Conservation (phyloP, 2,797 vertebrate species). For the Brotogeris chrysoptera region DNA sequence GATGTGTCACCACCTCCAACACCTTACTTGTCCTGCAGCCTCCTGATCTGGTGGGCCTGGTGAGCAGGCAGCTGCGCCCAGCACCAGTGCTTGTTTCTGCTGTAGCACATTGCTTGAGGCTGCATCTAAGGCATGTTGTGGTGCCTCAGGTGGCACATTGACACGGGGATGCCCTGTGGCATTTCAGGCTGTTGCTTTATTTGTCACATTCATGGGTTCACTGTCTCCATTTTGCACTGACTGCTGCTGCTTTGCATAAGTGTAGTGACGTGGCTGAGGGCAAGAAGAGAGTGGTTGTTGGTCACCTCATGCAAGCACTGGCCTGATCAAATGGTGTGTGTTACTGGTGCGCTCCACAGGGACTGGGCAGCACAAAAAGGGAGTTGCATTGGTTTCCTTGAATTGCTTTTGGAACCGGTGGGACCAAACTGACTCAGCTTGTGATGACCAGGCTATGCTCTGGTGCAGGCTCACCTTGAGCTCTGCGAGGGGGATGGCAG, state of each 20-base stretch:
- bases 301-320: rapidly evolving
- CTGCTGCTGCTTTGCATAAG: not conserved
- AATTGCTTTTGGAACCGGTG: not conserved
- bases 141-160: not conserved
- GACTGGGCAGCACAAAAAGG: rapidly evolving
- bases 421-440: too few relatives aligned
- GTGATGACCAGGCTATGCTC: not conserved
- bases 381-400: not conserved
- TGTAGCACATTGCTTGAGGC: rapidly evolving
- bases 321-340: rapidly evolving
- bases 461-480: not conserved
- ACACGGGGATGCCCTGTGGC: not conserved
- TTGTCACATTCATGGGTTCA: not conserved
- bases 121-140: rapidly evolving
- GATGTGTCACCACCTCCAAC: not conserved
- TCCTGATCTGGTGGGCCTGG: rapidly evolving
- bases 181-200: not conserved
- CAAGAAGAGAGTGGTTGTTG: not conserved
- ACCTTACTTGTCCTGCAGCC: not conserved
- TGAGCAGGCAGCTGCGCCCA: not conserved
- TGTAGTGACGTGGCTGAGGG: not conserved
- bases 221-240: not conserved
- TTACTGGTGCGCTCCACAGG: rapidly evolving
- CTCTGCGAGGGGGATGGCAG: not conserved
- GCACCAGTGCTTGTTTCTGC: rapidly evolving